These are phyloP conservation scores for Hirtodrosophila duncani DNA, from an alignment of 2,888 invertebrate genomes.

Conservation along the genomic window DNA sequence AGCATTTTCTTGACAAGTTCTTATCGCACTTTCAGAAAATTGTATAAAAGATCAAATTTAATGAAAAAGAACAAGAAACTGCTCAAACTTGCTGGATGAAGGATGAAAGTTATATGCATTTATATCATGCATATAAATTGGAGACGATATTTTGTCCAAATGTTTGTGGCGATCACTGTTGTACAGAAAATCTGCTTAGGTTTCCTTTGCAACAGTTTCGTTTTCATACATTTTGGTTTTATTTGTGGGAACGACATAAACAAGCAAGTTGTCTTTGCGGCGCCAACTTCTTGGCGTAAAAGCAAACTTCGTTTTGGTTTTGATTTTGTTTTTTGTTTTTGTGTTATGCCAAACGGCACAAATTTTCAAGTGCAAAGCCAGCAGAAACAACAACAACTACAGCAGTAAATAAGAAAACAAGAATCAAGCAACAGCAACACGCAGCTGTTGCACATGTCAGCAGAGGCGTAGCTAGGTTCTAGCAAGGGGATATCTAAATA, in stretches of 20 bases:
- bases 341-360: conserved; percentile 24
- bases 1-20: too few species aligned
- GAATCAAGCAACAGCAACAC: conserved; percentile 8
- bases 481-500: neutral
- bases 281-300: neutral
- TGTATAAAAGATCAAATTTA: too few species aligned
- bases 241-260: neutral
- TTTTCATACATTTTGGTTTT: neutral
- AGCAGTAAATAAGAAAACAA: conserved; percentile 13
- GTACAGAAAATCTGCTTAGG: too few species aligned
- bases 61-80: too few species aligned
- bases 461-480: conserved; percentile 20
- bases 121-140: too few species aligned
- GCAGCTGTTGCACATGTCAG: conserved; percentile 31
- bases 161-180: too few species aligned
- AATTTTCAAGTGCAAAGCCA: conserved; percentile 48
- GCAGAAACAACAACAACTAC: conserved; percentile 2
- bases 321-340: neutral
- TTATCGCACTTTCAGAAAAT: too few species aligned
- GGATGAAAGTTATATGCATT: too few species aligned
- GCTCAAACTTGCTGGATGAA: too few species aligned
- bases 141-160: too few species aligned
- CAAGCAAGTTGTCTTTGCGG: conserved; percentile 6
- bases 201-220: too few species aligned
- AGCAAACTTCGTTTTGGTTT: neutral